Base-by-base conservation (phyloP, 2,113 vertebrate genomes). In the Cebidichthys violaceus region DNA sequence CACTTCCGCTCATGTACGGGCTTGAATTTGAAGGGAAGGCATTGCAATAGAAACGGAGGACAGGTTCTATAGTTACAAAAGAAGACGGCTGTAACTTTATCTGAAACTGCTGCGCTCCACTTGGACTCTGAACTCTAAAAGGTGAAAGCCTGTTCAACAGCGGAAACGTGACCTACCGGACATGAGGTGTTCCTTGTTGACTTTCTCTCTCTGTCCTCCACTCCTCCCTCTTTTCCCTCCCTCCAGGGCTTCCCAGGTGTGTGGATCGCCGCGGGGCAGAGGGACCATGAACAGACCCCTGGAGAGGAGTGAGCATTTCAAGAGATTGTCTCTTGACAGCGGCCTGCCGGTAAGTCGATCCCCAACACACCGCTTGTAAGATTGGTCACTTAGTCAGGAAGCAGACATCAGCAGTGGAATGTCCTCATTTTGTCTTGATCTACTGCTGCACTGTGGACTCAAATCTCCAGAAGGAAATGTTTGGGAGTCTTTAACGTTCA, bases 261-360 rank as follows among this genome's bases (percentile, higher is more conserved):
- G 80, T 82, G 79, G 85, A 84, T 69, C 45, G 64, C 89, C 66
- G 88, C 84, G 84, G 93, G 80, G 88, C 92, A 92, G 90, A 89
- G 82, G 86, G 87, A 77, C 83, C 86, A 96, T 89, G 89, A 96
- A 90, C 92, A 93, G 94, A 86, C 95, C 96, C 82, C 93, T 94
- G 79, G 94, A 95, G 85, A 95, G 94, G 90, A 95, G 92, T 50
- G 94, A 96, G 81, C 94, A 93, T 89, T 93, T 96, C 64, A 97
- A 97, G 92, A 94, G 96, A 64, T 87, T 96, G 80, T 96, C 96
- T 91, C 94, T 96, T 87, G 95, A 96, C 88, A 95, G 96, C 91
- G 92, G 95, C 90, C 93, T 96, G 43, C 93, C 94, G 96, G 97
- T 97, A 93, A 97, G 97, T 88, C 62, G 55, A 17, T 41, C 62